Evolutionary conservation across 1,140 invertebrate genomes (phyloP).

Genomic region (Asbolus verrucosus): DNA sequence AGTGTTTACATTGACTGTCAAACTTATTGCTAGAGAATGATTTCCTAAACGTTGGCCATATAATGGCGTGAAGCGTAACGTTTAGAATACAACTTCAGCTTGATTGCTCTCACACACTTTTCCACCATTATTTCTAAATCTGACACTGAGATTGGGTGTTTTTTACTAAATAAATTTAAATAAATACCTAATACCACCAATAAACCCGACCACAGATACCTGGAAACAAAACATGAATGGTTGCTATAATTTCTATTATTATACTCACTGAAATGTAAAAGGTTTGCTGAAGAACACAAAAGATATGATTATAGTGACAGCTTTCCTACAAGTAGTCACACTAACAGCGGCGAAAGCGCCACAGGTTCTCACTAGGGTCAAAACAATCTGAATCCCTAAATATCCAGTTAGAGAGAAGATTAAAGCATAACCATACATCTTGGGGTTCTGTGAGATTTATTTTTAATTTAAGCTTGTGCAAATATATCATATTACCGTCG

Average conservation of each 20-base stretch:
- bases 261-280: constrained; percentile 90
- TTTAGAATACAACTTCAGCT: constrained; percentile 53
- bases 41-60: constrained; percentile 53
- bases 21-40: no score
- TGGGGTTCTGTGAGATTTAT: constrained; percentile 69
- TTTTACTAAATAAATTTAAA: constrained; percentile 89
- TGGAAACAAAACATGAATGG: constrained; percentile 66
- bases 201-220: constrained; percentile 90
- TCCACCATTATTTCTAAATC: constrained; percentile 57
- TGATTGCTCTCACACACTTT: constrained; percentile 47
- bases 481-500: constrained; percentile 71
- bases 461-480: constrained; percentile 7
- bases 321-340: constrained; percentile 89
- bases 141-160: constrained; percentile 64
- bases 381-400: constrained; percentile 90
- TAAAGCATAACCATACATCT: constrained; percentile 87
- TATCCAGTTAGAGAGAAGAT: constrained; percentile 92
- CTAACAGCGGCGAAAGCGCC: constrained; percentile 94
- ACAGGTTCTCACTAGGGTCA: constrained; percentile 86
- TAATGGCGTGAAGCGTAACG: constrained; percentile 51
- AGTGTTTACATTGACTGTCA: no score
- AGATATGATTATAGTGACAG: constrained; percentile 91
- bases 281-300: constrained; percentile 96
- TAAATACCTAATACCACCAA: constrained; percentile 92
- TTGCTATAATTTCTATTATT: background rate